Base-by-base conservation (phyloP, 2,888 invertebrate genomes). In the Cheilosia pagana region DNA sequence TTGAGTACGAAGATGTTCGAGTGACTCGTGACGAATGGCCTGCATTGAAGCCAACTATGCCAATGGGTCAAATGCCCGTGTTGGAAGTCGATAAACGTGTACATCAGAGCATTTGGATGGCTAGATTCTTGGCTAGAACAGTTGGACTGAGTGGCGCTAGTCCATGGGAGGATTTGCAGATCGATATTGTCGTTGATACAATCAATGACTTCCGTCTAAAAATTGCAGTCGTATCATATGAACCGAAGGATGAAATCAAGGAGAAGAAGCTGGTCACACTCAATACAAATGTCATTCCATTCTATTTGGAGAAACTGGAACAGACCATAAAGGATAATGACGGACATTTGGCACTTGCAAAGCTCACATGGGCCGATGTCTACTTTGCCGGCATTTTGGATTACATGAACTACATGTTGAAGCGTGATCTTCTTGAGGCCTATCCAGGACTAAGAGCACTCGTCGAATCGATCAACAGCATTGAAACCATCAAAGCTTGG, bases 331-430 rank as follows among this genome's bases (percentile, higher is more conserved):
- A 94, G 89, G 92, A 93, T 75, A 94, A 94, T 88, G 93, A 92
- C 55, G 94, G 94, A 28, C 93, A 94, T 88, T 92, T 95, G 81
- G 94, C 93, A 86, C 90, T 93, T 88, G 92, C 92, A 87, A 92
- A 92, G 93, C 90, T 95, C 21, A 94, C 94, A 31, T 95, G 95
- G 94, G 95, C 94, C 63, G 95, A 95, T 90, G 88, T 95, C 14
- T 92, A 92, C 81, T 94, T 95, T 86, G 93, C 93, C 65, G 93
- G 92, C 75, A 91, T 94, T 87, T 90, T 94, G 86, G 94, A 94
- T 88, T 94, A 94, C 89, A 88, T 95, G 88, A 93, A 93, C 89
- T 92, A 90, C 88, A 94, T 94, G 93, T 91, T 93, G 10, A 92
- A 92, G 78, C 90, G 91, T 52, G 93, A 94, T 87, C 90, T 95